Evolutionary conservation across 2,888 invertebrate species (phyloP), one percentile per base, ranked within the genome.

Genomic region (Agonum fuliginosum): DNA sequence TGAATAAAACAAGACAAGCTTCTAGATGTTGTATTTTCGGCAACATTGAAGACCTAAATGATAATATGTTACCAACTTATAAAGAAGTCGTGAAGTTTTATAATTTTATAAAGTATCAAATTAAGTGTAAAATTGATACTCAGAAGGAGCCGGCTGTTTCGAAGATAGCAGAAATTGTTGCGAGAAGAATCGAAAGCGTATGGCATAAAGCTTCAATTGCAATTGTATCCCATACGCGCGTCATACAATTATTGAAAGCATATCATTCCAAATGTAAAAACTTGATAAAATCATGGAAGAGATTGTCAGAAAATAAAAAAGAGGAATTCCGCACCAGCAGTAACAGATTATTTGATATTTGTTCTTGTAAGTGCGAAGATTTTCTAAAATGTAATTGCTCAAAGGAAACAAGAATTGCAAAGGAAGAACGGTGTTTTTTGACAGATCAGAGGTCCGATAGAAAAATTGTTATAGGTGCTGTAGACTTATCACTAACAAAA

Each of bases 21-120:
- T n/a, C n/a, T n/a, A n/a, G n/a, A n/a, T n/a, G n/a, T n/a, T n/a
- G n/a, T n/a, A n/a, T n/a, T n/a, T n/a, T n/a, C n/a, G n/a, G n/a
- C n/a, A n/a, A n/a, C n/a, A n/a, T n/a, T n/a, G n/a, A n/a, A n/a
- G n/a, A n/a, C n/a, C n/a, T n/a, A n/a, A n/a, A n/a, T n/a, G n/a
- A n/a, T n/a, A 72, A 72, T 17, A 27, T 72, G 14, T 24, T 54
- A 51, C 54, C 54, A 51, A 72, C 51, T 17, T 51, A 72, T 48
- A 48, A 72, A 72, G 72, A 72, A 10, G 51, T 72, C 8, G 51
- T 72, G 72, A 72, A 72, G 30, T 72, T 51, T 24, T 72, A 72
- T 72, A 51, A 72, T 22, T 58, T 51, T 51, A 72, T 17, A 20
- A 37, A 22, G 20, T 51, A 72, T 27, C 19, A 54, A 2, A 20